These are phyloP conservation scores for Drosophila birchii DNA, from an alignment of 2,888 invertebrate genomes.

Conservation along the genomic window DNA sequence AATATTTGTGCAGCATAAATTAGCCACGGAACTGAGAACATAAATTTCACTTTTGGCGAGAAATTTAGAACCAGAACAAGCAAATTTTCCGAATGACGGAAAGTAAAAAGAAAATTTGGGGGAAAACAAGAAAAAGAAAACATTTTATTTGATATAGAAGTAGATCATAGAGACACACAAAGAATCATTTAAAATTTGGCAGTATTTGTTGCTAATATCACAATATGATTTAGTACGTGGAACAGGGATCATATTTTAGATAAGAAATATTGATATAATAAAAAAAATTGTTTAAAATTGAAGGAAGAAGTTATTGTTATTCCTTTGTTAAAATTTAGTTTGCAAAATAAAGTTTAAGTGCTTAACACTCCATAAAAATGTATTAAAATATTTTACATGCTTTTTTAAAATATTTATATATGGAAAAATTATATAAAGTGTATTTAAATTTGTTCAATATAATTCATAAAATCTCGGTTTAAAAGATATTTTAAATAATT, in stretches of 20 bases:
- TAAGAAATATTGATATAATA: not conserved
- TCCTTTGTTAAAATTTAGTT: not conserved
- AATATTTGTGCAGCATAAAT: constrained; percentile 39
- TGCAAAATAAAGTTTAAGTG: not conserved
- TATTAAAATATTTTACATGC: no score
- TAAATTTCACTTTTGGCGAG: constrained; percentile 57
- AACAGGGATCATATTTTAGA: constrained; percentile 2
- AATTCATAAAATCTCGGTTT: not conserved
- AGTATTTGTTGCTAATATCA: constrained; percentile 17
- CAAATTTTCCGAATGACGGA: constrained; percentile 38
- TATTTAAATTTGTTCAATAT: not conserved
- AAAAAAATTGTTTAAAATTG: no score
- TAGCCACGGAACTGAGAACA: constrained; percentile 42
- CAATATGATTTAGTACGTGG: constrained; percentile 19
- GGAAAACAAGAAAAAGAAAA: constrained; percentile 19
- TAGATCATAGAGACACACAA: constrained; percentile 15
- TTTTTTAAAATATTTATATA: no score
- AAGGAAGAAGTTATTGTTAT: not conserved
- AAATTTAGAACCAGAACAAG: constrained; percentile 21
- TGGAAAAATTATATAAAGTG: no score
- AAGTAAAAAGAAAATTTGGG: constrained; percentile 20
- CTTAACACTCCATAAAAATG: no score
- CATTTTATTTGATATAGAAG: constrained; percentile 20
- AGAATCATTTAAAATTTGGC: constrained; percentile 4
- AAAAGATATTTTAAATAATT: not conserved